A percentile compares a stretch with the other conserved stretches of the same genome.
These are phyloP conservation scores for Anorthoa munda DNA, from an alignment of 2,888 invertebrate genomes.

Conservation along the genomic window DNA sequence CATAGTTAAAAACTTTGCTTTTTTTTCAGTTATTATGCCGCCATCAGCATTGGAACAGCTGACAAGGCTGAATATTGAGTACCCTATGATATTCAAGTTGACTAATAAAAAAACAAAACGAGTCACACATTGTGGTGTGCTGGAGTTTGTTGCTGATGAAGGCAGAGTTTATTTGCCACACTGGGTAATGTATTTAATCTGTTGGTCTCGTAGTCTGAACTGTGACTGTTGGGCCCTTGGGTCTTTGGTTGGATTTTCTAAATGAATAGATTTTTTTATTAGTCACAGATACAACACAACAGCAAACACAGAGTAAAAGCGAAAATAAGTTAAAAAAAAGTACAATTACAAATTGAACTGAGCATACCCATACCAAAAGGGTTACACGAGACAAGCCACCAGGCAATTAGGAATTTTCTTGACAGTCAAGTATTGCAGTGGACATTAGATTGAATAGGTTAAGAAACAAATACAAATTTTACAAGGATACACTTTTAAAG, in stretches of 20 bases:
- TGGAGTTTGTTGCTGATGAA: conserved; percentile 99
- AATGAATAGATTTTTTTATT: no score
- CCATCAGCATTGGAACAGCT: conserved; percentile 98
- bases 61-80: conserved; percentile 98
- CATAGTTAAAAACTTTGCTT: not conserved
- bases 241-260: not conserved
- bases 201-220: not conserved
- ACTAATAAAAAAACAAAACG: conserved; percentile 96
- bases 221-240: not conserved
- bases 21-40: conserved; percentile 98
- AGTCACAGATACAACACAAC: no score
- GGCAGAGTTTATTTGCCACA: conserved; percentile 99
- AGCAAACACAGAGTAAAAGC: no score
- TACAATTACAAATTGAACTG: no score
- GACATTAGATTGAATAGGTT: no score
- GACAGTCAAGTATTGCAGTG: no score
- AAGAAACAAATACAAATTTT: no score
- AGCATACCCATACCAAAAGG: no score
- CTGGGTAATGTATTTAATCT: conserved; percentile 93
- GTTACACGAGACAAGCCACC: no score
- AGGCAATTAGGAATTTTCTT: no score
- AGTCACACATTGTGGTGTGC: conserved; percentile 98
- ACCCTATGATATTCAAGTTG: conserved; percentile 99
- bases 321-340: no score
- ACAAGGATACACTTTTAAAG: no score